Conservation (phyloP, 1,140 invertebrate species). For the Anthonomus grandis region DNA sequence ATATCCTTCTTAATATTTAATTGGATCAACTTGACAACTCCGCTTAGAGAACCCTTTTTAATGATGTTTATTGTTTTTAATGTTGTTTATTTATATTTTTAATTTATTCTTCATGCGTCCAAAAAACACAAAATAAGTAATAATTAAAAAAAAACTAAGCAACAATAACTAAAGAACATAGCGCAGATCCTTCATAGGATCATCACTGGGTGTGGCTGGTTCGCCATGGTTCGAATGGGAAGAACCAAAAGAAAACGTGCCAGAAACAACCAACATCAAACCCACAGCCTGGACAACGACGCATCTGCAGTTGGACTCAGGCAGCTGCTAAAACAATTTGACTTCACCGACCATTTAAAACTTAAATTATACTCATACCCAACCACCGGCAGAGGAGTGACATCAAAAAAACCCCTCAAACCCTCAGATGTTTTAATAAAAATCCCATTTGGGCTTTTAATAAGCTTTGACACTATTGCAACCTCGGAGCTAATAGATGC, state of each 20-base stretch:
- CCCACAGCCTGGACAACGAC: slow-evolving; percentile 23
- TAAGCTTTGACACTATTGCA: slow-evolving; percentile 49
- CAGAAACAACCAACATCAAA: slow-evolving; percentile 1
- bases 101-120: too few species aligned
- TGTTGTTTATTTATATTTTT: too few species aligned
- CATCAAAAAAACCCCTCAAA: slow-evolving; percentile 49
- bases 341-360: slow-evolving; percentile 37
- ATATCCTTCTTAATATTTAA: too few species aligned
- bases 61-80: too few species aligned
- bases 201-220: too few species aligned
- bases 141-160: too few species aligned
- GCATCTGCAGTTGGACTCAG: slow-evolving; percentile 30
- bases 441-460: slow-evolving; percentile 54
- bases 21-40: too few species aligned
- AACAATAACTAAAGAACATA: too few species aligned
- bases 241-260: slow-evolving; percentile 23
- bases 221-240: too few species aligned
- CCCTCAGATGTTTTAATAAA: slow-evolving; percentile 51
- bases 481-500: slow-evolving; percentile 39
- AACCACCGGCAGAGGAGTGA: slow-evolving; percentile 58
- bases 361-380: slow-evolving; percentile 45
- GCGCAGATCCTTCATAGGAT: too few species aligned
- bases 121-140: too few species aligned
- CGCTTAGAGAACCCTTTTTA: too few species aligned
- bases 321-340: slow-evolving; percentile 36